Base-by-base conservation (phyloP, 1,140 invertebrate species). In the Forficula auricularia region DNA sequence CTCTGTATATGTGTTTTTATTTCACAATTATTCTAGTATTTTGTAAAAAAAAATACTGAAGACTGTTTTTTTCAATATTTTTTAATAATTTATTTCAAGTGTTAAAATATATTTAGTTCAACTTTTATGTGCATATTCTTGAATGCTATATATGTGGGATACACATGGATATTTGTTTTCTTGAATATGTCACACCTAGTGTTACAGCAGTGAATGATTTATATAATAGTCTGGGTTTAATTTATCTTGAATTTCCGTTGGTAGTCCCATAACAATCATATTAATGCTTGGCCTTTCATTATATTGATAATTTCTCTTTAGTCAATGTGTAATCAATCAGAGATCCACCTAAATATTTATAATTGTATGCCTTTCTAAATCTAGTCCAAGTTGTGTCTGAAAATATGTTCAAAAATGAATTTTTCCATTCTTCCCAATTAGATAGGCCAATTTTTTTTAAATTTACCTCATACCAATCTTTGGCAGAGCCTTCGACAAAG, bases 391-490 rank as follows among this genome's bases (percentile, higher is more conserved):
- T 32, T 34, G 33, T 42, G 15, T 42, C 41, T 6, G 19, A 19
- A 42, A 42, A 42, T 6, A 42, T 12, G 16, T 15, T 42, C 10
- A 42, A 33, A 34, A 42, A 42, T 8, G 41, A 42, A 8, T 35
- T 22, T 42, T 42, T 42, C 19, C 41, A 42, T n/a, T 30, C 40
- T 14, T n/a, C 12, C 40, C 40, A 42, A 18, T 30, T 10, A 14
- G 3, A 14, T 14, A 32, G 19, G 16, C 30, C 40, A 42, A 42
- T 30, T 30, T 42, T 42, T 12, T 16, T 42, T 30, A 42, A 15
- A 32, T 42, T 42, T 10, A 15, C 19, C 9, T 42, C 41, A 42
- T 42, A 42, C 41, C 41, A 42, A 19, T 42, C 33, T 20, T 42
- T 34, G n/a, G 41, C 2, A 2, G 41, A 19, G 9, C 41, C 41